Conservation (phyloP, 2,113 vertebrate species). For the Progne subis region DNA sequence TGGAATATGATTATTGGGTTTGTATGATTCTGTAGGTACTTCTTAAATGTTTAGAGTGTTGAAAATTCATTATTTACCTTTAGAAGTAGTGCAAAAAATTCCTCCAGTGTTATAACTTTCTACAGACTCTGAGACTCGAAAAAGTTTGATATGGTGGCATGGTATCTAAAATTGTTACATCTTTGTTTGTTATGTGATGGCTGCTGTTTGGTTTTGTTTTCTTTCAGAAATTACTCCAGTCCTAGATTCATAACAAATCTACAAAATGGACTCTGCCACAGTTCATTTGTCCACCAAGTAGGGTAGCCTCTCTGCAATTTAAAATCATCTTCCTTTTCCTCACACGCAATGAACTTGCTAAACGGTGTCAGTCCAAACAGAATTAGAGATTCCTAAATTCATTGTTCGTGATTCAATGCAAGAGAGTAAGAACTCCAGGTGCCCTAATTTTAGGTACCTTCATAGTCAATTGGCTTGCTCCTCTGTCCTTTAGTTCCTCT, state of each 20-base stretch:
- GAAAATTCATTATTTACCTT: not conserved
- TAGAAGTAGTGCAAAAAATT: not conserved
- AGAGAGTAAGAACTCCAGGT: not conserved
- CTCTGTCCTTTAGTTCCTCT: not conserved
- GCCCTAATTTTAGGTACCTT: not conserved
- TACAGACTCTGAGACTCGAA: fast-evolving
- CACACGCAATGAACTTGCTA: not conserved
- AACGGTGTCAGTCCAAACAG: not conserved
- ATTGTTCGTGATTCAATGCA: fast-evolving
- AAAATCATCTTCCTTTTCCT: not conserved
- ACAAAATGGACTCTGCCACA: not conserved
- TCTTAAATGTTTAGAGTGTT: not conserved
- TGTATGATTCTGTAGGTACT: not conserved
- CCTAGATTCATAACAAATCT: not conserved
- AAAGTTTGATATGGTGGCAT: not conserved
- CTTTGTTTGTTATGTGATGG: not conserved
- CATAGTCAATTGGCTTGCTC: not conserved
- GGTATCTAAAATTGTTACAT: not conserved
- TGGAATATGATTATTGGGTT: not conserved
- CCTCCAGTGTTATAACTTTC: not conserved
- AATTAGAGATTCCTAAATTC: not conserved
- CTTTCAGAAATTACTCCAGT: not conserved
- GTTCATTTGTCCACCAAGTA: not conserved
- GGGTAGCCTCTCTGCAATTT: not conserved
- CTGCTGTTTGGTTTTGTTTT: not conserved